These are phyloP conservation scores for Macaca mulatta DNA, from an alignment of 2,113 vertebrate genomes.

Conservation along the genomic window DNA sequence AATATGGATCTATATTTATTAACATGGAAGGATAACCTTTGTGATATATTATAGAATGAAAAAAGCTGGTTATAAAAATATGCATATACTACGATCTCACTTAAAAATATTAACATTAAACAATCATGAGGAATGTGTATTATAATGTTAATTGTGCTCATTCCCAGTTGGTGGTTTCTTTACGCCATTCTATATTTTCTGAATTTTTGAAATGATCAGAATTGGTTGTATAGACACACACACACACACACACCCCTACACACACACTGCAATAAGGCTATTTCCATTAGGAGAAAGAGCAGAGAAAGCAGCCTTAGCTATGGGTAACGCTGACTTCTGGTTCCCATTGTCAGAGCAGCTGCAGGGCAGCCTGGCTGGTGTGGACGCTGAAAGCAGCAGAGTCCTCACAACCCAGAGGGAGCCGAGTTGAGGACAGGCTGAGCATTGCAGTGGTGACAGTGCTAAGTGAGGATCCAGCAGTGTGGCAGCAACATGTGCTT, in stretches of 20 bases:
- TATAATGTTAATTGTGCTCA: neutral
- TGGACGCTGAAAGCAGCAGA: neutral
- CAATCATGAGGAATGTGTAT: neutral
- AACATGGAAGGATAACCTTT: neutral
- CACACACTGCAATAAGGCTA: too few relatives aligned
- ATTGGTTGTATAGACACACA: neutral
- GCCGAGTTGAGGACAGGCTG: neutral
- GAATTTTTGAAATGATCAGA: constrained; percentile 1
- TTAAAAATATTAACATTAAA: constrained; percentile 23
- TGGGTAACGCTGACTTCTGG: neutral
- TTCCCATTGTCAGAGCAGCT: neutral
- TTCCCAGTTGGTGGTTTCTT: neutral
- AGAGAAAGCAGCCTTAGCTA: neutral
- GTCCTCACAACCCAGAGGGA: neutral
- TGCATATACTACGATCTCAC: neutral
- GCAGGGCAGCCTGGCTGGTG: neutral
- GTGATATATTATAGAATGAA: neutral
- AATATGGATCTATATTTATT: neutral
- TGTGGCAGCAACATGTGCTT: neutral
- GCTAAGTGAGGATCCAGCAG: neutral
- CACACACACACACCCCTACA: too few relatives aligned
- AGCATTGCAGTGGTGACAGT: neutral
- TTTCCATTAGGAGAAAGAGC: neutral
- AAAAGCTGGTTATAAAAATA: neutral
- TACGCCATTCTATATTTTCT: neutral